Conservation (phyloP, 2,888 invertebrate species). For the Aspidiotus rigidus region DNA sequence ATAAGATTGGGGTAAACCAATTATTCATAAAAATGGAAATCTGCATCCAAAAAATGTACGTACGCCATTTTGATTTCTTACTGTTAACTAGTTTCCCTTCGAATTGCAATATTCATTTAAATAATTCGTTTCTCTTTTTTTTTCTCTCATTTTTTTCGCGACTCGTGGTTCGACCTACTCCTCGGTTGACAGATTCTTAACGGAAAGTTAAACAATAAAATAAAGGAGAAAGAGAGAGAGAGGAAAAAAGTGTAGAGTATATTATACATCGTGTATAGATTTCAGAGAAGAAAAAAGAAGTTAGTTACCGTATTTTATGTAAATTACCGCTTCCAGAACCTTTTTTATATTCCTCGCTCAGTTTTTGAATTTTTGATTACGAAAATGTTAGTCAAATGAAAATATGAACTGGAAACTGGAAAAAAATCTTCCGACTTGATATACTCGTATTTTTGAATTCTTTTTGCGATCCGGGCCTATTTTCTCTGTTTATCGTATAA, state of each 20-base stretch:
- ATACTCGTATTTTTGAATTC: no score
- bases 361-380: no score
- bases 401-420: no score
- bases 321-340: no score
- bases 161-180: not conserved
- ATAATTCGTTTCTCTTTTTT: slow-evolving; percentile 17
- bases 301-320: no score
- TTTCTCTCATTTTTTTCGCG: not conserved
- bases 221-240: not conserved
- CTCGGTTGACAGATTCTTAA: slow-evolving; percentile 31
- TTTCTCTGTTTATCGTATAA: no score
- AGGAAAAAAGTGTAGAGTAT: slow-evolving; percentile 23
- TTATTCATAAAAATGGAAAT: slow-evolving; percentile 35
- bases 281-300: not conserved
- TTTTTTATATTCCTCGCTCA: no score
- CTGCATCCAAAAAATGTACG: slow-evolving; percentile 27
- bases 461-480: no score
- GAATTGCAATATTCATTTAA: slow-evolving; percentile 18
- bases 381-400: no score
- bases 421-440: no score
- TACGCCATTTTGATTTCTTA: slow-evolving; percentile 28
- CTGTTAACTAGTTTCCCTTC: slow-evolving; percentile 31
- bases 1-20: slow-evolving; percentile 34
- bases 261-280: not conserved
- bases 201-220: slow-evolving; percentile 32